Evolutionary conservation across 2,888 invertebrate species (phyloP).

Genomic region (Isoperla grammatica): DNA sequence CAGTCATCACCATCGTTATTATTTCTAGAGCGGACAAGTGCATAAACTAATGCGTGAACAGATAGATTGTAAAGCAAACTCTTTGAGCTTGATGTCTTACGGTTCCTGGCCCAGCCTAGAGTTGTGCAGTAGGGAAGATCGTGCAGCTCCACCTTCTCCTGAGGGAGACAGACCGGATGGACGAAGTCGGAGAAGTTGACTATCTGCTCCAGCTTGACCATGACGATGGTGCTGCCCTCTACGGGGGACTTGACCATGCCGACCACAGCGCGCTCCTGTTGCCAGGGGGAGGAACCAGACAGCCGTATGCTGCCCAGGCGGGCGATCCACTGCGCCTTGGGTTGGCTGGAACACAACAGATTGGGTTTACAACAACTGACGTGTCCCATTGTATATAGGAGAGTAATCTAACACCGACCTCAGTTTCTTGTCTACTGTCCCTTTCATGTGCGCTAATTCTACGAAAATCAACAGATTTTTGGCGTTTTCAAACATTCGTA

Average conservation of each 20-base stretch:
- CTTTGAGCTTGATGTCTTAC: slow-evolving; percentile 41
- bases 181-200: slow-evolving; percentile 75
- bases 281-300: slow-evolving; percentile 78
- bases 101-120: slow-evolving; percentile 78
- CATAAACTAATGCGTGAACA: too few species aligned
- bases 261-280: slow-evolving; percentile 76
- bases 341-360: slow-evolving; percentile 53
- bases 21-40: too few species aligned
- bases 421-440: too few species aligned
- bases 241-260: slow-evolving; percentile 87
- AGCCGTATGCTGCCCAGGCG: slow-evolving; percentile 70
- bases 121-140: slow-evolving; percentile 63
- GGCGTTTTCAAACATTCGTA: too few species aligned
- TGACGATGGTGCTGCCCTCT: slow-evolving; percentile 78
- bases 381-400: too few species aligned
- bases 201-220: slow-evolving; percentile 72
- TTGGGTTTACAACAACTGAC: too few species aligned
- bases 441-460: too few species aligned
- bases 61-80: neutral
- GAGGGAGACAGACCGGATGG: slow-evolving; percentile 73
- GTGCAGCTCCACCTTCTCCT: slow-evolving; percentile 47
- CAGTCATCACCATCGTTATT: too few species aligned
- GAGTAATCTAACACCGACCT: too few species aligned
- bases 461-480: too few species aligned
- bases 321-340: slow-evolving; percentile 82